Evolutionary conservation across 2,797 vertebrate genomes (phyloP).

Genomic region (Adrianichthys oophorus): DNA sequence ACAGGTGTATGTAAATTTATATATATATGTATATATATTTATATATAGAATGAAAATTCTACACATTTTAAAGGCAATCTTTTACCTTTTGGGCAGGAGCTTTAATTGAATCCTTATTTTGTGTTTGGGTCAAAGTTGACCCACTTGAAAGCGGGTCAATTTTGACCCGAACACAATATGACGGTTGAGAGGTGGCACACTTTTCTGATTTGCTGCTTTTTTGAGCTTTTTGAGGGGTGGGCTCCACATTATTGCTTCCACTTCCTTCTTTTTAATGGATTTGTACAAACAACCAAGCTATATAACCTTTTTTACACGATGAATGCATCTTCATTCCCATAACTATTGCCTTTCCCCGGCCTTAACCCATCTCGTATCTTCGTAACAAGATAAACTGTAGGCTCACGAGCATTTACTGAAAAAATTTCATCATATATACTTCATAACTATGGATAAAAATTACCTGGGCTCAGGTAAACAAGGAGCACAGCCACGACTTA

Average conservation of each 20-base stretch:
- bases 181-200: too few species aligned
- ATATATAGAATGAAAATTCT: constrained; percentile 6
- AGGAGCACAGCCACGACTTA: constrained; percentile 68
- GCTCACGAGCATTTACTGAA: constrained; percentile 42
- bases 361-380: constrained; percentile 16
- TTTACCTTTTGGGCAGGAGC: constrained; percentile 53
- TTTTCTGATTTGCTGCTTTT: constrained; percentile 25
- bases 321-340: constrained; percentile 20
- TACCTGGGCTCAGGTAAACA: constrained; percentile 58
- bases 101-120: too few species aligned
- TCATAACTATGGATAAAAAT: constrained; percentile 25
- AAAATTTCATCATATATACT: constrained; percentile 33
- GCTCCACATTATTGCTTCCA: constrained; percentile 39
- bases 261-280: constrained; percentile 26
- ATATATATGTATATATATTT: too few species aligned
- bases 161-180: too few species aligned
- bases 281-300: constrained; percentile 25
- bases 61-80: constrained; percentile 52
- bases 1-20: constrained; percentile 34
- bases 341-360: constrained; percentile 38
- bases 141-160: too few species aligned
- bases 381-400: constrained; percentile 42
- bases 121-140: too few species aligned
- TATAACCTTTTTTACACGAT: constrained; percentile 22
- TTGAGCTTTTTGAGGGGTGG: constrained; percentile 14